A percentile compares a stretch with the other conserved stretches of the same genome.
These are phyloP conservation scores for Heliothis peltigera DNA, from an alignment of 2,888 invertebrate species.

Conservation along the genomic window DNA sequence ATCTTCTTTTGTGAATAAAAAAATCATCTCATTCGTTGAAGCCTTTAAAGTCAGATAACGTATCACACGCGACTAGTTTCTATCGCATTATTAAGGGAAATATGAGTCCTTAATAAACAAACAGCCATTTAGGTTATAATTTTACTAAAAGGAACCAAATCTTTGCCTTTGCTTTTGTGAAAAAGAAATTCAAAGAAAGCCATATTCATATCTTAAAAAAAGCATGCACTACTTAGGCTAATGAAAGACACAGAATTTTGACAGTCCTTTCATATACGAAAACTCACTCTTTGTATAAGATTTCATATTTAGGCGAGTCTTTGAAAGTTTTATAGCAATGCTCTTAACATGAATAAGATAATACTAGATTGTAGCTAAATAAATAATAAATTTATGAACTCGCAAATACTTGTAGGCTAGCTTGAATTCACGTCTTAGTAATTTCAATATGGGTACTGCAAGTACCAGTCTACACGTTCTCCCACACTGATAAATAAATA, in stretches of 20 bases:
- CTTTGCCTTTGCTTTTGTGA: neutral
- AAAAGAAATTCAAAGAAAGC: neutral
- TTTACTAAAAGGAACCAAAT: neutral
- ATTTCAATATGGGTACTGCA: conserved; percentile 12
- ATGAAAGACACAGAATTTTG: conserved; percentile 31
- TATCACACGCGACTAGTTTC: too few relatives aligned
- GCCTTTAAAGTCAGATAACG: too few relatives aligned
- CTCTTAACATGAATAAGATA: conserved; percentile 1
- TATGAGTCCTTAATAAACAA: neutral
- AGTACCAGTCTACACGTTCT: neutral
- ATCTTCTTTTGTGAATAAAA: too few relatives aligned
- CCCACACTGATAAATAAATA: neutral
- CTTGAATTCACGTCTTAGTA: neutral
- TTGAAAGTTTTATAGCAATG: neutral
- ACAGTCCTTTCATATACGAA: conserved; percentile 7
- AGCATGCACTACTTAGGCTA: conserved; percentile 28
- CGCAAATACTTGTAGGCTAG: conserved; percentile 7
- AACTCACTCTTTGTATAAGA: conserved; percentile 10
- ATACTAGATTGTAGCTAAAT: neutral
- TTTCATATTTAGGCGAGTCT: conserved; percentile 11
- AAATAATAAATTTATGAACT: neutral
- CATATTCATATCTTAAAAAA: neutral
- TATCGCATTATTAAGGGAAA: neutral
- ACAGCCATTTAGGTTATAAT: neutral
- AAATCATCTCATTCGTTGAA: too few relatives aligned